Conservation (phyloP, 2,797 vertebrate species). For the Enoplosus armatus region DNA sequence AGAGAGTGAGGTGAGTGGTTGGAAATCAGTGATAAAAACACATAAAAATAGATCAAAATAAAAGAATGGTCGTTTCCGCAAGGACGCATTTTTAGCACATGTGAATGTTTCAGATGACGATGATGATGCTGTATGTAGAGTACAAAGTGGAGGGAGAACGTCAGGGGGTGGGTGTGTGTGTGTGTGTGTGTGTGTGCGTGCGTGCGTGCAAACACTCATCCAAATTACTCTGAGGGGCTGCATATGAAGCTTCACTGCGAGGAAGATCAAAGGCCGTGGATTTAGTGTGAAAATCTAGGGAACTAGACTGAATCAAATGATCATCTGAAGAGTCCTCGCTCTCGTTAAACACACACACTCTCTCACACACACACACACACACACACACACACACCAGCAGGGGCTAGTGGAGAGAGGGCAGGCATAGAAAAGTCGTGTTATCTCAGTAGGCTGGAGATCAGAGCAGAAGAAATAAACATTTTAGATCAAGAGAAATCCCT, state of each 20-base stretch:
- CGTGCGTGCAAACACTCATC: slow-evolving; percentile 22
- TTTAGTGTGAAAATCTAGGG: slow-evolving; percentile 66
- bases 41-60: slow-evolving; percentile 4
- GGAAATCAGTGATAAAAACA: slow-evolving; percentile 1
- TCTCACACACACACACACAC: slow-evolving; percentile 33
- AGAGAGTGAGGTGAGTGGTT: neutral
- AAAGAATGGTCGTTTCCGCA: neutral
- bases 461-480: slow-evolving; percentile 69
- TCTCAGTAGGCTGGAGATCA: slow-evolving; percentile 64
- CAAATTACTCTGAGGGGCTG: slow-evolving; percentile 13
- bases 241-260: slow-evolving; percentile 32
- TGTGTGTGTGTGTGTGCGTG: neutral
- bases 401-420: slow-evolving; percentile 39
- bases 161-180: neutral
- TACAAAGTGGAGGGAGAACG: slow-evolving; percentile 1
- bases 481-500: slow-evolving; percentile 67
- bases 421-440: slow-evolving; percentile 44
- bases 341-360: slow-evolving; percentile 53
- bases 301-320: slow-evolving; percentile 73
- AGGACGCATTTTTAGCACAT: neutral
- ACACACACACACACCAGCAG: slow-evolving; percentile 33
- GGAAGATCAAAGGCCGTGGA: slow-evolving; percentile 60
- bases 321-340: slow-evolving; percentile 65
- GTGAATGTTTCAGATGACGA: slow-evolving; percentile 4
- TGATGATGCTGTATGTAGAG: neutral